Percentiles rank a stretch among this genome's conserved stretches.
phyloP scores from a whole-genome alignment of 2,797 vertebrate species.

The Zenarchopterus dispar region DNA sequence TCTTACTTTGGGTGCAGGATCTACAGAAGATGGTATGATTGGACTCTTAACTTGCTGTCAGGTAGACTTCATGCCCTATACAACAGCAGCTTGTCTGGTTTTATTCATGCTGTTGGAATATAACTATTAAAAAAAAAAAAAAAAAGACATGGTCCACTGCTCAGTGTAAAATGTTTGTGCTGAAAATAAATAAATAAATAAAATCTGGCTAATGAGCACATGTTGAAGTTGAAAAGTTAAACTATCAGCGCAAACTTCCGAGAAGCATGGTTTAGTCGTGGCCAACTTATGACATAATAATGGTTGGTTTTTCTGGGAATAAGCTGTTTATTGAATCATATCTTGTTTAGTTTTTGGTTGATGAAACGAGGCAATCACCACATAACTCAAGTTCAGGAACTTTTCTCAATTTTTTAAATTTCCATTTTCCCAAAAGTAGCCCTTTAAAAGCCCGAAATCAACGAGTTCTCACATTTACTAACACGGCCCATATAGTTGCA shows the following conservation, averaged over 20 bases:
- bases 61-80: conserved; percentile 33
- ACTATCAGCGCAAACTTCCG: conserved; percentile 45
- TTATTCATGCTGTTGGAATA: conserved; percentile 33
- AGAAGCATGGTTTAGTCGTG: conserved; percentile 16
- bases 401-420: conserved; percentile 31
- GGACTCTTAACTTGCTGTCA: conserved; percentile 59
- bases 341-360: conserved; percentile 37
- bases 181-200: conserved; percentile 20
- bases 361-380: conserved; percentile 32
- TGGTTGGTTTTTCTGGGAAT: conserved; percentile 32
- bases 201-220: conserved; percentile 38
- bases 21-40: conserved; percentile 45
- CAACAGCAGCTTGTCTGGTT: conserved; percentile 30
- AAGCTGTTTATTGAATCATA: conserved; percentile 25
- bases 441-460: conserved; percentile 42
- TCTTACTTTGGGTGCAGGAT: conserved; percentile 42
- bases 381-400: conserved; percentile 28
- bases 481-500: conserved; percentile 60
- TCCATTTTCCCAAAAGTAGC: conserved; percentile 37
- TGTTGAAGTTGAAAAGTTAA: conserved; percentile 50
- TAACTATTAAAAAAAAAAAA: conserved; percentile 38
- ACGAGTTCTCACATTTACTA: conserved; percentile 67
- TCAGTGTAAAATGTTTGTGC: conserved; percentile 28
- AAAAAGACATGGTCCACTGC: conserved; percentile 33
- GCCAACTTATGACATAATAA: conserved; percentile 41